phyloP scores from a whole-genome alignment of 1,140 invertebrate species.

The Drosophila kohkoa region DNA sequence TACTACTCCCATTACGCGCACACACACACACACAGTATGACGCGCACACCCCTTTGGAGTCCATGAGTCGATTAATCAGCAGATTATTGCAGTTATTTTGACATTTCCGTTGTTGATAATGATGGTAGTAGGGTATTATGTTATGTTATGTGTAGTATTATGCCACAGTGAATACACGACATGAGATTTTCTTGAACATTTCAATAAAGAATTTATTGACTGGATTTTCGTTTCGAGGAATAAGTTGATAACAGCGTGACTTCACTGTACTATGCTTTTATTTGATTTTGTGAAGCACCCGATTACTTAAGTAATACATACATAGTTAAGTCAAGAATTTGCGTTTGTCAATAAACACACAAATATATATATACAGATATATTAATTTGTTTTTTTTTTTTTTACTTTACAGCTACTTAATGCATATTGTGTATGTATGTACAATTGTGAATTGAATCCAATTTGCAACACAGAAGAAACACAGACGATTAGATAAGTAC shows the following conservation, averaged over 20 bases:
- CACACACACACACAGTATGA: not conserved
- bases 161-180: not conserved
- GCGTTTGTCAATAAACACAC: not conserved
- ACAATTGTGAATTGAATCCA: conserved; percentile 18
- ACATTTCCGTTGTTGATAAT: conserved; percentile 69
- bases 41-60: conserved; percentile 41
- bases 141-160: not conserved
- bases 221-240: conserved; percentile 3
- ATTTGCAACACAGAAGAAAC: conserved; percentile 20
- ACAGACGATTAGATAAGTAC: conserved; percentile 49
- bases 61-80: conserved; percentile 51
- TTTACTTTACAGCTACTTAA: conserved; percentile 1
- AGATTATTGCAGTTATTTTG: conserved; percentile 55
- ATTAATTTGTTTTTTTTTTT: conserved; percentile 1
- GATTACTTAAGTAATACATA: conserved; percentile 10
- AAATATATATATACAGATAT: not conserved
- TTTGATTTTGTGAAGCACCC: conserved; percentile 13
- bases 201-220: conserved; percentile 5
- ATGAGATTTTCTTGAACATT: not conserved
- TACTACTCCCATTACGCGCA: not conserved
- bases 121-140: not conserved
- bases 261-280: conserved; percentile 14
- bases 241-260: conserved; percentile 2
- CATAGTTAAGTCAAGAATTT: conserved; percentile 20
- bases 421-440: conserved; percentile 13